Conservation (phyloP, 2,888 invertebrate genomes). For the Chrysopilus asiliformis region DNA sequence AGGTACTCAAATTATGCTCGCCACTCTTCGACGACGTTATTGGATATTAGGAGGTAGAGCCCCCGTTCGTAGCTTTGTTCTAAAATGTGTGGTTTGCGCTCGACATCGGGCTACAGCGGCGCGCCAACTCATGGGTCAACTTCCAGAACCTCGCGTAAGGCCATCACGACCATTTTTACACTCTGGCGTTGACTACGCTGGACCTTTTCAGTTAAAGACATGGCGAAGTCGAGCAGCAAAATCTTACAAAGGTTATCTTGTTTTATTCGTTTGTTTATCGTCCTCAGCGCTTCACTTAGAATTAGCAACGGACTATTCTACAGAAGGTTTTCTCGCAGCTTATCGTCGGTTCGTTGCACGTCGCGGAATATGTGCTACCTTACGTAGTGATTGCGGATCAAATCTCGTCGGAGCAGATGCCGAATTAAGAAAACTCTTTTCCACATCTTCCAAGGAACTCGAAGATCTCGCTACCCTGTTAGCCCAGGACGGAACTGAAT, state of each 20-base stretch:
- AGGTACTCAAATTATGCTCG: background rate
- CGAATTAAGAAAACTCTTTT: too few relatives aligned
- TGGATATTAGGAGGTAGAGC: background rate
- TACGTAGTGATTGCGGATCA: too few relatives aligned
- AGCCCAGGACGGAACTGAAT: too few relatives aligned
- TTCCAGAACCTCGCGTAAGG: background rate
- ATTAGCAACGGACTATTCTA: too few relatives aligned
- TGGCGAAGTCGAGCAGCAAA: conserved; percentile 10
- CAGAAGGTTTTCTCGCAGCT: too few relatives aligned
- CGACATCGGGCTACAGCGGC: background rate
- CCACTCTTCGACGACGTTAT: too few relatives aligned
- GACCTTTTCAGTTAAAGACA: conserved; percentile 14
- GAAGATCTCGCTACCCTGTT: too few relatives aligned
- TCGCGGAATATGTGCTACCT: too few relatives aligned
- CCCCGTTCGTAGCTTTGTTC: background rate
- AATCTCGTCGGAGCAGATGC: too few relatives aligned
- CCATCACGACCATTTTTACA: conserved; percentile 12
- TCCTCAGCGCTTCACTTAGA: too few relatives aligned
- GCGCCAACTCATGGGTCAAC: conserved; percentile 1
- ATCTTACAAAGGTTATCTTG: conserved; percentile 18
- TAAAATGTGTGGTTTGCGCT: background rate
- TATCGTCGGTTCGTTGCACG: too few relatives aligned
- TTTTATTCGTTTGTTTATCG: conserved; percentile 20
- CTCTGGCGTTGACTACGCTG: conserved; percentile 15
- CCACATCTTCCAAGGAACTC: too few relatives aligned